Conservation (phyloP, 2,113 vertebrate genomes). For the Ardeotis arabs region DNA sequence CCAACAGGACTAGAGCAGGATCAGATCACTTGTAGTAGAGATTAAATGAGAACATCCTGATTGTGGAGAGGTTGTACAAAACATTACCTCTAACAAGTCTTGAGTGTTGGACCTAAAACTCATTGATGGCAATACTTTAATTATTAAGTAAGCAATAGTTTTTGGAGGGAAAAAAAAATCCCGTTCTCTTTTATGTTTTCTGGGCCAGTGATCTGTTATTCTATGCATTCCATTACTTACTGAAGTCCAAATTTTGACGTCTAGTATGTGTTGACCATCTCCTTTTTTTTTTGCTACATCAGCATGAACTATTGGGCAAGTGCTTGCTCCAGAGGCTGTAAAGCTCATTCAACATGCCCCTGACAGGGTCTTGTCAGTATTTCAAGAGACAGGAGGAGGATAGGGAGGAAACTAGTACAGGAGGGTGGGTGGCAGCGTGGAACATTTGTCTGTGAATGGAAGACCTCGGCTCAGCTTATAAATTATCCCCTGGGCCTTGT, state of each 20-base stretch:
- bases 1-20: fast-evolving
- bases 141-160: not conserved
- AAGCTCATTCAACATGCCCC: not conserved
- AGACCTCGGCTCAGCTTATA: constrained; percentile 13
- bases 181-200: not conserved
- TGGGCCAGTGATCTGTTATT: not conserved
- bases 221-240: not conserved
- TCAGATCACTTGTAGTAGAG: not conserved
- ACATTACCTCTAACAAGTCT: not conserved
- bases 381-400: not conserved
- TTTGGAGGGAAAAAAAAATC: not conserved
- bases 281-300: not conserved
- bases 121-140: not conserved
- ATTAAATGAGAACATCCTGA: not conserved
- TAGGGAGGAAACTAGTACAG: not conserved
- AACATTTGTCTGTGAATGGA: not conserved
- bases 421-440: not conserved
- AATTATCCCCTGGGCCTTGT: constrained; percentile 27
- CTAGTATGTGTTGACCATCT: not conserved
- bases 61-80: not conserved
- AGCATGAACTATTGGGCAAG: not conserved
- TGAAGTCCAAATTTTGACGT: not conserved
- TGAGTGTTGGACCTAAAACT: not conserved
- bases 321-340: not conserved
- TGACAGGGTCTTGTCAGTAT: not conserved